These are phyloP conservation scores for Myripristis jacobus DNA, from an alignment of 2,797 vertebrate species.

Conservation along the genomic window DNA sequence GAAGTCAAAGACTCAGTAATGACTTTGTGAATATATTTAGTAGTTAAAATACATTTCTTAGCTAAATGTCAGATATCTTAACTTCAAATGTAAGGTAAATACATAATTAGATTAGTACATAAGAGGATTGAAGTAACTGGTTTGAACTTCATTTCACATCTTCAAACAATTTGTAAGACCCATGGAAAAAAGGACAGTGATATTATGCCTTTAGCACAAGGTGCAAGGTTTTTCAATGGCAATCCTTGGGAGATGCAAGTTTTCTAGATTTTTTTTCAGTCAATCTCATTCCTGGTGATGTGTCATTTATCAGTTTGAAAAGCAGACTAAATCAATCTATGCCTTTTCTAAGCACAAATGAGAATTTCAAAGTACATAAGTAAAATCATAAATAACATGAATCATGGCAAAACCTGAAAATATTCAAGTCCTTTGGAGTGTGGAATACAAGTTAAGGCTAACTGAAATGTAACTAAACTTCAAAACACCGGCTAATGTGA, in stretches of 20 bases:
- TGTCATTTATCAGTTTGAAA: conserved; percentile 16
- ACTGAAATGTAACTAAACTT: conserved; percentile 23
- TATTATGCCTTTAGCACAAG: conserved; percentile 27
- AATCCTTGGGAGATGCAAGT: conserved; percentile 10
- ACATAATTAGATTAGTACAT: conserved; percentile 44
- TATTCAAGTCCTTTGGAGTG: conserved; percentile 34
- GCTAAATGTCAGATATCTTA: conserved; percentile 20
- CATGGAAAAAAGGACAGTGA: conserved; percentile 51
- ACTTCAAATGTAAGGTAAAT: conserved; percentile 32
- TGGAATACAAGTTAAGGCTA: conserved; percentile 8
- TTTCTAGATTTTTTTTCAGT: conserved; percentile 10
- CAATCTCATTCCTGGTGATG: conserved; percentile 18
- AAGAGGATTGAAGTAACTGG: conserved; percentile 30
- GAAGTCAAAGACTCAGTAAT: conserved; percentile 22
- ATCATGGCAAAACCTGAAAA: not conserved
- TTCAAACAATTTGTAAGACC: conserved; percentile 33
- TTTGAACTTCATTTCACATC: conserved; percentile 32
- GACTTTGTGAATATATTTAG: conserved; percentile 65
- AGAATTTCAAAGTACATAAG: conserved; percentile 13
- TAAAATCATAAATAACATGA: not conserved
- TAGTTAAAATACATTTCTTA: conserved; percentile 75
- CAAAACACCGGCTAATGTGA: conserved; percentile 7
- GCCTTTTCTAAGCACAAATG: conserved; percentile 15
- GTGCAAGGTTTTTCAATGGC: conserved; percentile 17
- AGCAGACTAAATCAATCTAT: not conserved